Conservation (phyloP, 2,888 invertebrate genomes). For the Drosophila silvestris region DNA sequence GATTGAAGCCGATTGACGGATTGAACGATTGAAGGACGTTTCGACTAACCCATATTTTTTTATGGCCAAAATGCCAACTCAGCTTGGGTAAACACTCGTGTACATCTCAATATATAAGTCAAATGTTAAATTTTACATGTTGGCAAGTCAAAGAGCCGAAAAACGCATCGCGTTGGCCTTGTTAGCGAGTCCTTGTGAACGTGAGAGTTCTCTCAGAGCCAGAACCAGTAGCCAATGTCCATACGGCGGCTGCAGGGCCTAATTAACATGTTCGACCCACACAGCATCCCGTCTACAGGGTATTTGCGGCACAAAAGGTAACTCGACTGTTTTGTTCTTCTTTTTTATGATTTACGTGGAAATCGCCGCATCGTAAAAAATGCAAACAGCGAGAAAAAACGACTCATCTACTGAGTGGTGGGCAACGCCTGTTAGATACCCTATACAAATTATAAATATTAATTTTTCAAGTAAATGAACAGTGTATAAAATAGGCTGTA, state of each 20-base stretch:
- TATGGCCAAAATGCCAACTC: slow-evolving; percentile 62
- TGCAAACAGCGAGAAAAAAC: slow-evolving; percentile 54
- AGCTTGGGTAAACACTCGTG: slow-evolving; percentile 53
- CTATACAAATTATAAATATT: background rate
- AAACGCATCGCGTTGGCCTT: slow-evolving; percentile 15
- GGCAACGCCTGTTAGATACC: background rate
- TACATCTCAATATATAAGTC: slow-evolving; percentile 40
- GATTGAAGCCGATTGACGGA: slow-evolving; percentile 27
- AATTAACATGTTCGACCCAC: slow-evolving; percentile 74
- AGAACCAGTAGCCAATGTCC: slow-evolving; percentile 75
- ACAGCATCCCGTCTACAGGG: slow-evolving; percentile 51
- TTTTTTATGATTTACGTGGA: slow-evolving; percentile 81
- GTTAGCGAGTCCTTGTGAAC: slow-evolving; percentile 81
- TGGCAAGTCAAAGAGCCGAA: slow-evolving; percentile 54
- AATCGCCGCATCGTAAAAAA: slow-evolving; percentile 74
- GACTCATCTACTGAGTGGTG: background rate
- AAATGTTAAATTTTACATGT: slow-evolving; percentile 57
- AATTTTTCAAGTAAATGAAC: background rate
- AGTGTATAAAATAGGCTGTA: no score
- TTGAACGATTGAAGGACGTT: slow-evolving; percentile 61
- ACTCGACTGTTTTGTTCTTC: slow-evolving; percentile 11
- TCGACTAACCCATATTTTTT: slow-evolving; percentile 61
- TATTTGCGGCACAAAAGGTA: slow-evolving; percentile 42
- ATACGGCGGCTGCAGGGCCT: slow-evolving; percentile 40
- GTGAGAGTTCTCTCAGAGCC: slow-evolving; percentile 65